phyloP scores from a whole-genome alignment of 2,888 invertebrate species.

The Alentia gelatinosa region DNA sequence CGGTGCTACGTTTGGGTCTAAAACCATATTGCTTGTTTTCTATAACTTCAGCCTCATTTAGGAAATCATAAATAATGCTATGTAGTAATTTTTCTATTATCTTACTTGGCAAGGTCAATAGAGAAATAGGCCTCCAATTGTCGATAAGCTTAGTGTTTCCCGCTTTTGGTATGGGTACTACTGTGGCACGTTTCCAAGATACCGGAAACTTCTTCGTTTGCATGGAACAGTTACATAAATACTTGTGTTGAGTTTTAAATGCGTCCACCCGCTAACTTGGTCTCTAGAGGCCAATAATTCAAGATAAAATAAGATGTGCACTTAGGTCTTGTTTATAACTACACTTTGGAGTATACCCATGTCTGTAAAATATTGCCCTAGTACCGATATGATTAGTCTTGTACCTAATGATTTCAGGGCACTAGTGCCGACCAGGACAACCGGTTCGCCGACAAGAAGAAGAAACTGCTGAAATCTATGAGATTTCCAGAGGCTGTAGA shows the following conservation, averaged over 20 bases:
- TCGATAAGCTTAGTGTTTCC: too few species aligned
- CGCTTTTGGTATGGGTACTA: too few species aligned
- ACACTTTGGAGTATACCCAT: neutral
- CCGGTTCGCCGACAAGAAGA: conserved; percentile 99
- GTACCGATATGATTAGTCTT: neutral
- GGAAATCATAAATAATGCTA: too few species aligned
- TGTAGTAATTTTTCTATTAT: too few species aligned
- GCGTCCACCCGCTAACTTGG: neutral
- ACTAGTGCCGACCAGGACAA: conserved; percentile 99
- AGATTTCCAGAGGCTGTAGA: conserved; percentile 96
- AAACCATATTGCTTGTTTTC: too few species aligned
- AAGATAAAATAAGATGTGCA: neutral
- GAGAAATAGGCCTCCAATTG: too few species aligned
- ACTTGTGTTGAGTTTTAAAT: neutral
- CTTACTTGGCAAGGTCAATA: too few species aligned
- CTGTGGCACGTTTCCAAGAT: neutral
- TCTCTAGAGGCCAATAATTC: neutral
- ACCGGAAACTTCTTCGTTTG: neutral
- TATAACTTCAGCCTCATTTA: too few species aligned
- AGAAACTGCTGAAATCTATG: conserved; percentile 99
- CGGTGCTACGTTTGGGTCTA: too few species aligned
- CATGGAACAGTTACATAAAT: neutral
- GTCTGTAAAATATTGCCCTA: neutral
- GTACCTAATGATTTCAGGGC: conserved; percentile 86
- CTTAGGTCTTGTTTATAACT: neutral